A percentile compares a stretch with the other conserved stretches of the same genome.
Evolutionary conservation across 2,888 invertebrate species (phyloP).

Genomic region (Hypercompe scribonia): DNA sequence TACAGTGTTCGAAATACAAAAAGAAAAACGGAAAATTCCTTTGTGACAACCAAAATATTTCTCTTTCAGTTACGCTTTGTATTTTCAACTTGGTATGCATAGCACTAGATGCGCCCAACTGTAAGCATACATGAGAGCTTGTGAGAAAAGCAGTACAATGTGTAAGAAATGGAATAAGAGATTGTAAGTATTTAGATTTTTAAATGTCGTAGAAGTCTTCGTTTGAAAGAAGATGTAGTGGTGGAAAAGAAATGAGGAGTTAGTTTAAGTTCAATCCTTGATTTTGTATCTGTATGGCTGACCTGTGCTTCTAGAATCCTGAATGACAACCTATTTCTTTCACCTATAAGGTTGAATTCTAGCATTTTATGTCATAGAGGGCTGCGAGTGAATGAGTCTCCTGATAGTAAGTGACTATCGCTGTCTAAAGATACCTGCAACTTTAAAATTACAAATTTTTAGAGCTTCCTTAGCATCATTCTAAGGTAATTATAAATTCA

Average conservation of each 20-base stretch:
- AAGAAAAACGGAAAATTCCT: neutral
- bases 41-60: neutral
- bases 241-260: neutral
- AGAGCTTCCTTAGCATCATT: too few relatives aligned
- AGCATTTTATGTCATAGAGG: too few relatives aligned
- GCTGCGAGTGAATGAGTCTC: too few relatives aligned
- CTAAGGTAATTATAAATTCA: too few relatives aligned
- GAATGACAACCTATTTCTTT: too few relatives aligned
- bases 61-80: neutral
- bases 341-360: too few relatives aligned
- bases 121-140: conserved; percentile 1
- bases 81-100: neutral
- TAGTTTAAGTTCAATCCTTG: neutral
- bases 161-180: neutral
- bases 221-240: neutral
- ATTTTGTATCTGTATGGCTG: neutral
- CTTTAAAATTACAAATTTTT: too few relatives aligned
- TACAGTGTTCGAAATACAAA: too few relatives aligned
- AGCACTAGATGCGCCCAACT: neutral
- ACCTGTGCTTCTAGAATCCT: neutral
- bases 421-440: too few relatives aligned
- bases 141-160: neutral
- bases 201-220: neutral
- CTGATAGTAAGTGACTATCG: too few relatives aligned
- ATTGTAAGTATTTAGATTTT: neutral